These are phyloP conservation scores for Enteromius viviparus DNA, from an alignment of 2,797 vertebrate species.

Conservation along the genomic window DNA sequence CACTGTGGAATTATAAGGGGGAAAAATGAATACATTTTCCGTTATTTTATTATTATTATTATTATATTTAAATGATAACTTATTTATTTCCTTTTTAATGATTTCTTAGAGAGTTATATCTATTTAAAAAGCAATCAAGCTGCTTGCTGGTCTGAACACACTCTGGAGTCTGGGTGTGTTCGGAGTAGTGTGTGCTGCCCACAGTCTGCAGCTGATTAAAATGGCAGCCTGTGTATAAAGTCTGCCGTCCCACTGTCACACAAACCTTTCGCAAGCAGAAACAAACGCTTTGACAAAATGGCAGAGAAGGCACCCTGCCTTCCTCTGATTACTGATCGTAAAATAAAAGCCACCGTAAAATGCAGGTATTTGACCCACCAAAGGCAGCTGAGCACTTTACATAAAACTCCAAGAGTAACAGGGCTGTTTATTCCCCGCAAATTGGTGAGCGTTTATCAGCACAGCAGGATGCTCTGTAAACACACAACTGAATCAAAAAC, in stretches of 20 bases:
- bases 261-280: slow-evolving; percentile 79
- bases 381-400: slow-evolving; percentile 65
- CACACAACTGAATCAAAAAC: slow-evolving; percentile 51
- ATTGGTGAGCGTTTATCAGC: slow-evolving; percentile 73
- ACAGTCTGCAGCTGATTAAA: slow-evolving; percentile 76
- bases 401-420: slow-evolving; percentile 62
- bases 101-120: background rate
- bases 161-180: slow-evolving; percentile 55
- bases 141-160: slow-evolving; percentile 26
- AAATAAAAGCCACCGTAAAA: slow-evolving; percentile 87
- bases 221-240: slow-evolving; percentile 78
- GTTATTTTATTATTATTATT: background rate
- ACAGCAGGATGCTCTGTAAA: slow-evolving; percentile 67
- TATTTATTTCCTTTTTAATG: background rate
- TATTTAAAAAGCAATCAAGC: slow-evolving; percentile 17
- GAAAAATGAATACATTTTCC: too few relatives aligned
- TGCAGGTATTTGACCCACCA: slow-evolving; percentile 71
- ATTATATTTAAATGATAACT: background rate
- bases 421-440: slow-evolving; percentile 75
- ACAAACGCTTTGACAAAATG: slow-evolving; percentile 80
- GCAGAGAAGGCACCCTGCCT: slow-evolving; percentile 81
- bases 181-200: slow-evolving; percentile 70
- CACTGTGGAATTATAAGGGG: background rate
- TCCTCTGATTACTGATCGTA: slow-evolving; percentile 88
- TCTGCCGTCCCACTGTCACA: slow-evolving; percentile 68